A percentile compares a stretch with the other conserved stretches of the same genome.
phyloP scores from a whole-genome alignment of 2,113 vertebrate species.

The Connochaetes taurinus region DNA sequence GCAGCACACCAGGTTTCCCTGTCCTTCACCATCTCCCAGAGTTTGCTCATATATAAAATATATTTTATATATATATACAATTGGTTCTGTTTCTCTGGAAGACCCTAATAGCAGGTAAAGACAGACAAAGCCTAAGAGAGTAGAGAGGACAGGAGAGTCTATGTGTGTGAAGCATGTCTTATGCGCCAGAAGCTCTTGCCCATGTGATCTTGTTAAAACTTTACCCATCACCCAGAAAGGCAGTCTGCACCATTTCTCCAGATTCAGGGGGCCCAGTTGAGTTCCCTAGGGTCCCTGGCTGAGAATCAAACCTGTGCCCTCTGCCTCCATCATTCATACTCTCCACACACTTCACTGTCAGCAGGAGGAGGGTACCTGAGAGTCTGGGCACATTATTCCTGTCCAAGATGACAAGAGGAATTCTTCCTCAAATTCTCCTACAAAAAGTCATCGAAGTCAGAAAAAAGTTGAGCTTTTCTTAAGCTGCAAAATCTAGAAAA shows the following conservation, averaged over 20 bases:
- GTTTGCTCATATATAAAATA: not conserved
- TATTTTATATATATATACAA: not conserved
- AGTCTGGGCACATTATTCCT: not conserved
- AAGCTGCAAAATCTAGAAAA: not conserved
- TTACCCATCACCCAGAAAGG: not conserved
- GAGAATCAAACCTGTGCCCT: not conserved
- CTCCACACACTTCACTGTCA: rapidly evolving
- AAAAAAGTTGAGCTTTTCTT: not conserved
- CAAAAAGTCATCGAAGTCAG: not conserved
- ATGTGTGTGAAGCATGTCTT: not conserved
- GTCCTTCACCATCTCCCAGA: not conserved
- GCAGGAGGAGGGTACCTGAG: not conserved
- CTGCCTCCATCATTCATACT: not conserved
- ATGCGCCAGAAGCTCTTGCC: rapidly evolving
- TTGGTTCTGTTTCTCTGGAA: not conserved
- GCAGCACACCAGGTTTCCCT: not conserved
- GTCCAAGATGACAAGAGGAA: not conserved
- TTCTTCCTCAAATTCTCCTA: not conserved
- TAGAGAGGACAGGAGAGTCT: not conserved
- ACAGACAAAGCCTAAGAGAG: not conserved
- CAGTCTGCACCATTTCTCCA: not conserved
- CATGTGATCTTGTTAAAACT: rapidly evolving
- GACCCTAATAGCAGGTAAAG: not conserved
- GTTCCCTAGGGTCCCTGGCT: not conserved
- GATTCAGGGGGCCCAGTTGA: not conserved